Conservation (phyloP, 2,113 vertebrate species). For the Urocolius indicus region DNA sequence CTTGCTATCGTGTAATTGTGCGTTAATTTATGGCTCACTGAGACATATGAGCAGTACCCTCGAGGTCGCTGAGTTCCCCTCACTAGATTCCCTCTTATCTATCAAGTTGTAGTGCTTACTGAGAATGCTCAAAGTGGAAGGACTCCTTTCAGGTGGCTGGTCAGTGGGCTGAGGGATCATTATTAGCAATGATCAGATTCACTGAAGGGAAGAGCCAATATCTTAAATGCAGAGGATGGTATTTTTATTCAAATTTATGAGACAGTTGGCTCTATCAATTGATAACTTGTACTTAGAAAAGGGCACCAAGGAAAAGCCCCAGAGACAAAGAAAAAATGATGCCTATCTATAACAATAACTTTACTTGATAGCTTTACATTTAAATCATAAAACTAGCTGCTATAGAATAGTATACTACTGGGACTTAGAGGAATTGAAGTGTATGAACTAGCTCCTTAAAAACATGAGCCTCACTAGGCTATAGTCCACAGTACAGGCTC, state of each 20-base stretch:
- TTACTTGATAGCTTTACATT: neutral
- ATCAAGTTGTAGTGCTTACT: neutral
- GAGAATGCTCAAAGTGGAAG: fast-evolving
- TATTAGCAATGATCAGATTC: neutral
- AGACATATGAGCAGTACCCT: neutral
- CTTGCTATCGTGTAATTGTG: constrained; percentile 6
- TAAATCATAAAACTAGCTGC: neutral
- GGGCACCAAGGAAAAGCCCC: neutral
- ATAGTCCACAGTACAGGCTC: neutral
- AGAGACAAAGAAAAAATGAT: fast-evolving
- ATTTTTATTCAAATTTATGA: constrained; percentile 2
- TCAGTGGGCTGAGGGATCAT: neutral
- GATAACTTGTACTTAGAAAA: neutral
- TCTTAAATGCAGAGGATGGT: neutral
- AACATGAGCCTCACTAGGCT: fast-evolving
- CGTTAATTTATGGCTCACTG: constrained; percentile 29
- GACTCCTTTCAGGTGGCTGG: neutral
- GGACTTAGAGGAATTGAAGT: neutral
- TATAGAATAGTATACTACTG: neutral
- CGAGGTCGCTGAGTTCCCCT: neutral
- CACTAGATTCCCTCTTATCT: neutral
- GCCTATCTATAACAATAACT: neutral
- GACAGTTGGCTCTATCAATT: neutral
- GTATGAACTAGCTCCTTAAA: neutral
- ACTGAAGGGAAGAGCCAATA: neutral